Percentiles rank a stretch among this genome's conserved stretches.
phyloP scores from a whole-genome alignment of 2,113 vertebrate species.

The Suricata suricatta region DNA sequence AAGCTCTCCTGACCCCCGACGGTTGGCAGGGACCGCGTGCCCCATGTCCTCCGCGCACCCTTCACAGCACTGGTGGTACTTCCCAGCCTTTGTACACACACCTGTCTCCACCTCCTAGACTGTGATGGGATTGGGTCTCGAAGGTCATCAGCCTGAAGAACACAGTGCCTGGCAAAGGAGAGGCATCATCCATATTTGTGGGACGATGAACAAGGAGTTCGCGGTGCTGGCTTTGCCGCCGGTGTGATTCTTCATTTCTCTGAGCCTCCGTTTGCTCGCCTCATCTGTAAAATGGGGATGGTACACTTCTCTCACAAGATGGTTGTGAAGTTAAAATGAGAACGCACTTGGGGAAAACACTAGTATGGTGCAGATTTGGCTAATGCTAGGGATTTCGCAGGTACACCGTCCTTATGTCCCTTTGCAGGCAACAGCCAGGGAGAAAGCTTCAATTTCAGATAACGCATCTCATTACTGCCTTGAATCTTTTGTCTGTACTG shows the following conservation, averaged over 20 bases:
- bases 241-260: not conserved
- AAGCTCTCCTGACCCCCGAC: not conserved
- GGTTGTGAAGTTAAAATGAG: not conserved
- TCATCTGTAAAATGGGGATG: not conserved
- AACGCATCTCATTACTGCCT: not conserved
- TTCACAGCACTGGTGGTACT: fast-evolving
- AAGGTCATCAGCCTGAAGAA: not conserved
- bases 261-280: not conserved
- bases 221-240: not conserved
- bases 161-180: not conserved
- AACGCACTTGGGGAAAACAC: not conserved
- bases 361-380: fast-evolving
- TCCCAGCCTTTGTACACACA: fast-evolving
- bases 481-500: not conserved
- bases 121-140: not conserved
- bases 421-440: not conserved
- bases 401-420: not conserved
- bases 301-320: not conserved
- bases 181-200: not conserved
- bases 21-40: not conserved
- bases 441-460: not conserved
- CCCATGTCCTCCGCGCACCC: not conserved
- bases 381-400: not conserved
- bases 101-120: not conserved
- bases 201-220: not conserved